Conservation (phyloP, 2,797 vertebrate species). For the Eurystomus glaucurus region DNA sequence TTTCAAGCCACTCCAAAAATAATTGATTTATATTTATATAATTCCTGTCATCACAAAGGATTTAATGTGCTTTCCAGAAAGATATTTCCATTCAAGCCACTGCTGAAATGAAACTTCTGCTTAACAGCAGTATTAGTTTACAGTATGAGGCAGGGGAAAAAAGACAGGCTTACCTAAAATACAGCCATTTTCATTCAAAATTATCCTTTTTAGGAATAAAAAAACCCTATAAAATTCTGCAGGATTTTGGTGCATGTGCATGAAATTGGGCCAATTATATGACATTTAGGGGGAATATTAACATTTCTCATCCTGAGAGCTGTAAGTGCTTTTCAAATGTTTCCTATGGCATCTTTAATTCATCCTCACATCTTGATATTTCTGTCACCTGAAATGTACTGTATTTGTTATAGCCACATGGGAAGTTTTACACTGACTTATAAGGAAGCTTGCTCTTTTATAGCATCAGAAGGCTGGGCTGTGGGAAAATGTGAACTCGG, state of each 20-base stretch:
- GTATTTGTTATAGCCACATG: neutral
- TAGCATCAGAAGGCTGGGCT: neutral
- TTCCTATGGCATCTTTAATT: neutral
- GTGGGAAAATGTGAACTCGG: rapidly evolving
- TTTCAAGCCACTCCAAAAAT: constrained; percentile 20
- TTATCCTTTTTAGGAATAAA: constrained; percentile 9
- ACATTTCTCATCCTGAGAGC: neutral
- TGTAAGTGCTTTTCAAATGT: neutral
- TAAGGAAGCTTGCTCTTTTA: neutral
- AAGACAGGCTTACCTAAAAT: neutral
- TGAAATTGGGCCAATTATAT: neutral
- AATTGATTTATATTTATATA: neutral
- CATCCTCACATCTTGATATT: neutral
- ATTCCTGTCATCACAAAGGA: constrained; percentile 3
- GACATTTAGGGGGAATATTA: neutral
- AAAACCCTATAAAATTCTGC: neutral
- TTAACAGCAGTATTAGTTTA: constrained; percentile 11
- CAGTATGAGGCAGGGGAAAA: neutral
- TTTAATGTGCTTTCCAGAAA: constrained; percentile 1
- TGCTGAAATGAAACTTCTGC: constrained; percentile 2
- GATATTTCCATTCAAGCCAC: neutral
- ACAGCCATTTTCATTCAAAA: constrained; percentile 22
- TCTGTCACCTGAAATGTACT: neutral
- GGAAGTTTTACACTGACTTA: neutral
- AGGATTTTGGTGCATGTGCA: neutral